Percentiles rank a stretch among this genome's conserved stretches.
Evolutionary conservation across 2,888 invertebrate species (phyloP).

Genomic region (Hydroisotoma schaefferi): DNA sequence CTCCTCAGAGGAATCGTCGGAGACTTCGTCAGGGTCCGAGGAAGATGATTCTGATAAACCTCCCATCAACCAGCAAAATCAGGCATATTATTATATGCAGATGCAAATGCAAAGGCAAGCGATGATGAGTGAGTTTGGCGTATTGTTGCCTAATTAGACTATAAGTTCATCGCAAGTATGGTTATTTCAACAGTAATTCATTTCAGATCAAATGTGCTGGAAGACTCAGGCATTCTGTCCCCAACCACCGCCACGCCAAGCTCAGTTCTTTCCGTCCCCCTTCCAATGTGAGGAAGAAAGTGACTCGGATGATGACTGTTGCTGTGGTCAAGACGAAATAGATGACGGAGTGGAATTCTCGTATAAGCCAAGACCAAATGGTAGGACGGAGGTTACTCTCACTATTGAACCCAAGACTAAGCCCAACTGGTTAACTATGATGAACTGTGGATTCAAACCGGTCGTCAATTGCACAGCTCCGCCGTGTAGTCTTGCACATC

Average conservation of each 20-base stretch:
- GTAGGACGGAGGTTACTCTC: slow-evolving; percentile 42
- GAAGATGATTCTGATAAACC: background rate
- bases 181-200: background rate
- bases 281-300: background rate
- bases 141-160: too few relatives aligned
- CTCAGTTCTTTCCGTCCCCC: background rate
- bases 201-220: slow-evolving; percentile 24
- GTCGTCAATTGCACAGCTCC: slow-evolving; percentile 43
- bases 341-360: slow-evolving; percentile 38
- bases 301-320: background rate
- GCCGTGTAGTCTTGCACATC: slow-evolving; percentile 29
- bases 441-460: slow-evolving; percentile 41
- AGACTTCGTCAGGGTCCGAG: background rate
- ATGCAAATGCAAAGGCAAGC: background rate
- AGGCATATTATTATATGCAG: background rate
- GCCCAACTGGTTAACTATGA: slow-evolving; percentile 44
- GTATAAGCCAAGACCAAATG: slow-evolving; percentile 36
- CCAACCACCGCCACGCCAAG: slow-evolving; percentile 7
- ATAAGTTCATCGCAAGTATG: background rate
- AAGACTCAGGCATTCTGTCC: slow-evolving; percentile 30
- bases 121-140: background rate
- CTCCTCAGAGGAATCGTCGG: background rate
- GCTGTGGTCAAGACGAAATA: slow-evolving; percentile 9
- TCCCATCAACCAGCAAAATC: background rate
- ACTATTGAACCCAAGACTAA: slow-evolving; percentile 42